Base-by-base conservation (phyloP, 1,140 invertebrate species). In the Tetramorium parvispinum region DNA sequence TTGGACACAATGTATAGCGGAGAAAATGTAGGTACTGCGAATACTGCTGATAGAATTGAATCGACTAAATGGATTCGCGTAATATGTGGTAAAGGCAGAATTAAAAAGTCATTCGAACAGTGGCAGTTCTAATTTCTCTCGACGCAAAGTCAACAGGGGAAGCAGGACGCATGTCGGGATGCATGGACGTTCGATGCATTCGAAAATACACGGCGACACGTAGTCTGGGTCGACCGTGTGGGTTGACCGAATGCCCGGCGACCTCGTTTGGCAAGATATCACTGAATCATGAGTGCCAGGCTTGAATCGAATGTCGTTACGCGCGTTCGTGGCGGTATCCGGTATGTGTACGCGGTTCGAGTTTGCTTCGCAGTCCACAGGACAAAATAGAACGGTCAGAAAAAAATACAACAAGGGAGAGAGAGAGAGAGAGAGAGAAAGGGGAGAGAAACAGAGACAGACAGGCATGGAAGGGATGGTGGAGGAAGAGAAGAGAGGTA, bases 251-350 rank as follows among this genome's bases (percentile, higher is more conserved):
- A 78, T 40, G 32, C 32, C 57, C 27, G 43, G 32, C 82, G 71
- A 82, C 79, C 79, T 16, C 66, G 79, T 59, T 59, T 68, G 51
- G 51, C 68, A 83, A 83, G 79, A 73, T 83, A 46, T 83, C 79
- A 75, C 79, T 83, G 71, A 83, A 83, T 83, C 79, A 83, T 75
- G 79, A 83, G 68, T 59, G 13, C 43, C 68, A 21, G 55, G 53
- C 79, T 37, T 53, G 51, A 83, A 83, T 83, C 79, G 68, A 83
- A 75, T 61, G 53, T 75, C 27, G 79, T 55, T 73, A 59, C 79
- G 53, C 51, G 49, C 24, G 40, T 78, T 78, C 57, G 57, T 46
- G 32, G 63, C 63, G 46, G 27, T 73, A 59, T 73, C 79, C 66
- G 79, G 40, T 49, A 2, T 43, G 65, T 70, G 37, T 70, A n/a